These are phyloP conservation scores for Anorthoa munda DNA, from an alignment of 2,888 invertebrate genomes.

Conservation along the genomic window DNA sequence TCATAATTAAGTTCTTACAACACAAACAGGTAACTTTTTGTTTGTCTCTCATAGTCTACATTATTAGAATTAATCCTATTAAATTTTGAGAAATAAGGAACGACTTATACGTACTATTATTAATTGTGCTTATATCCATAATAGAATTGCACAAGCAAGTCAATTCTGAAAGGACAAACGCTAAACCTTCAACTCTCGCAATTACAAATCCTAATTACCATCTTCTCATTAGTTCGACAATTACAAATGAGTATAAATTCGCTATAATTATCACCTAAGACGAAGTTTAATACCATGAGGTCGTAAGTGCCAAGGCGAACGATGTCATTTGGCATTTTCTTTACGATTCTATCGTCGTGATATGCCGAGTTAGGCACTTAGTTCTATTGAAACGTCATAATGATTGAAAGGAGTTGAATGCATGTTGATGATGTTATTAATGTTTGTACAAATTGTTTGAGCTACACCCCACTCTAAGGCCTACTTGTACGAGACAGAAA, in stretches of 20 bases:
- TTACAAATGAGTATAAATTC: conserved; percentile 36
- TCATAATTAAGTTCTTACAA: background rate
- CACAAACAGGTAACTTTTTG: too few species aligned
- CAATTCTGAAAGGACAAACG: conserved; percentile 26
- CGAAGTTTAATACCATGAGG: conserved; percentile 45
- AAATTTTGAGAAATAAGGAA: background rate
- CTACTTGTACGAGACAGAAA: too few species aligned
- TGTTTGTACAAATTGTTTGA: conserved; percentile 32
- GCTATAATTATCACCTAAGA: conserved; percentile 45
- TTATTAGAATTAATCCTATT: background rate
- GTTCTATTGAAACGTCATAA: conserved; percentile 56
- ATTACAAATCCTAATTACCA: conserved; percentile 30
- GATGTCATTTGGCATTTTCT: conserved; percentile 48
- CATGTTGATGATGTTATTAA: conserved; percentile 42
- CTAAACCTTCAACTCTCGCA: conserved; percentile 17
- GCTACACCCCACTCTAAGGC: too few species aligned
- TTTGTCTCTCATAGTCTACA: background rate
- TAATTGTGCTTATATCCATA: too few species aligned
- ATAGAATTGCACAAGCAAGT: background rate
- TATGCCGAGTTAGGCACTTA: conserved; percentile 35
- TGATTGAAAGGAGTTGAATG: conserved; percentile 46
- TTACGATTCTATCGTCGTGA: conserved; percentile 44
- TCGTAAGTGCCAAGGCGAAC: conserved; percentile 54
- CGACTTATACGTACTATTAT: too few species aligned
- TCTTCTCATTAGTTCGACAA: conserved; percentile 31